phyloP scores from a whole-genome alignment of 2,797 vertebrate genomes.

The Fistularia commersonii region DNA sequence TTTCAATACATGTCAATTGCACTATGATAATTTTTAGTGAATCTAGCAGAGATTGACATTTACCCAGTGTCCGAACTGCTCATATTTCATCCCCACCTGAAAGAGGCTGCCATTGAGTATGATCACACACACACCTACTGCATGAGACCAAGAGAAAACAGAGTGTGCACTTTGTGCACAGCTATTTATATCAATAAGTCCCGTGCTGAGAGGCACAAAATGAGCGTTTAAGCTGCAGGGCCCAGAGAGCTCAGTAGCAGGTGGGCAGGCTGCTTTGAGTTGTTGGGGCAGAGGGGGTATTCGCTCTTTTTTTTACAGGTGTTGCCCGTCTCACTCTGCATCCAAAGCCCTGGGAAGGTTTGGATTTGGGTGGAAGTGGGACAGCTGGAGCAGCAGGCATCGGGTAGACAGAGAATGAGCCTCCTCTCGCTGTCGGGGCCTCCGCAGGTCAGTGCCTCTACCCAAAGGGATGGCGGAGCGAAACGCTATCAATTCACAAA shows the following conservation, averaged over 20 bases:
- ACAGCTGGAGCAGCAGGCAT: slow-evolving; percentile 71
- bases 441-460: slow-evolving; percentile 80
- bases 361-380: slow-evolving; percentile 61
- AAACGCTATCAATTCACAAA: slow-evolving; percentile 86
- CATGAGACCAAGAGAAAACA: slow-evolving; percentile 80
- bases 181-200: slow-evolving; percentile 88
- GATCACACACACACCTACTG: slow-evolving; percentile 75
- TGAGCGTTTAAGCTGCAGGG: slow-evolving; percentile 82
- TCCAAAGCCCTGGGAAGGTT: slow-evolving; percentile 55
- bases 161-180: slow-evolving; percentile 84
- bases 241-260: slow-evolving; percentile 78
- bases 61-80: slow-evolving; percentile 76
- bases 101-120: slow-evolving; percentile 74
- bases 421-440: slow-evolving; percentile 73
- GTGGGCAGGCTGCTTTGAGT: slow-evolving; percentile 74
- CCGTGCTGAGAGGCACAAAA: slow-evolving; percentile 86
- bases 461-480: slow-evolving; percentile 79
- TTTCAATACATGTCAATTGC: slow-evolving; percentile 69
- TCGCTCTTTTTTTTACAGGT: slow-evolving; percentile 74
- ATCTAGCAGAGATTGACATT: slow-evolving; percentile 79
- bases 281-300: slow-evolving; percentile 67
- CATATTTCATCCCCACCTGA: slow-evolving; percentile 82
- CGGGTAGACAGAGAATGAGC: slow-evolving; percentile 68
- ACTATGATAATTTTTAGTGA: slow-evolving; percentile 73
- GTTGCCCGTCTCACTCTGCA: slow-evolving; percentile 68